Conservation (phyloP, 2,797 vertebrate genomes). For the Bovichtus diacanthus region DNA sequence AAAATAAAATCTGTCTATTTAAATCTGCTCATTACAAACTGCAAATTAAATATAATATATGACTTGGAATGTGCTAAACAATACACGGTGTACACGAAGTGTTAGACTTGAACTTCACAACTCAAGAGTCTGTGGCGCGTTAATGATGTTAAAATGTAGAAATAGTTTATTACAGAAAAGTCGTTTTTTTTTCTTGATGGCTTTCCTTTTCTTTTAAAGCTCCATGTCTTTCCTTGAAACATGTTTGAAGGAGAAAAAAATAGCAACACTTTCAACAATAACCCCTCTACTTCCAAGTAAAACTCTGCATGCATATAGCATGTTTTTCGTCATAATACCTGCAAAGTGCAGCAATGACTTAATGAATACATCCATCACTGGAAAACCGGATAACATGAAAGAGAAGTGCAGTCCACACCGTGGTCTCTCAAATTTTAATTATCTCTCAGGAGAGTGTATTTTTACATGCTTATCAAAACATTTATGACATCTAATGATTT, state of each 20-base stretch:
- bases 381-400: conserved; percentile 65
- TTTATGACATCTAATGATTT: conserved; percentile 63
- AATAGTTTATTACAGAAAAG: neutral
- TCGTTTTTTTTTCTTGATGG: neutral
- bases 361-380: conserved; percentile 76
- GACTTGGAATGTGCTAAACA: neutral
- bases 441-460: conserved; percentile 75
- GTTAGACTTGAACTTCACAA: neutral
- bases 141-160: neutral
- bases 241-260: conserved; percentile 40
- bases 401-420: conserved; percentile 58
- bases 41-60: neutral
- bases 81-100: neutral
- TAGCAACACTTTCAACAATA: conserved; percentile 42
- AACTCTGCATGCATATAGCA: neutral
- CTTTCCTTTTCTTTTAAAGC: conserved; percentile 31
- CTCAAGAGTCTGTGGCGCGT: neutral
- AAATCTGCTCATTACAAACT: neutral
- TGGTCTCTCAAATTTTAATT: conserved; percentile 79
- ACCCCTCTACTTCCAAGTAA: conserved; percentile 10
- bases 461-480: conserved; percentile 73
- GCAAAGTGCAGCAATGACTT: conserved; percentile 71
- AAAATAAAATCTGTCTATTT: neutral
- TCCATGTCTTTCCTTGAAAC: conserved; percentile 36
- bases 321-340: conserved; percentile 52